phyloP scores from a whole-genome alignment of 2,888 invertebrate genomes.

The Hydriomena furcata region DNA sequence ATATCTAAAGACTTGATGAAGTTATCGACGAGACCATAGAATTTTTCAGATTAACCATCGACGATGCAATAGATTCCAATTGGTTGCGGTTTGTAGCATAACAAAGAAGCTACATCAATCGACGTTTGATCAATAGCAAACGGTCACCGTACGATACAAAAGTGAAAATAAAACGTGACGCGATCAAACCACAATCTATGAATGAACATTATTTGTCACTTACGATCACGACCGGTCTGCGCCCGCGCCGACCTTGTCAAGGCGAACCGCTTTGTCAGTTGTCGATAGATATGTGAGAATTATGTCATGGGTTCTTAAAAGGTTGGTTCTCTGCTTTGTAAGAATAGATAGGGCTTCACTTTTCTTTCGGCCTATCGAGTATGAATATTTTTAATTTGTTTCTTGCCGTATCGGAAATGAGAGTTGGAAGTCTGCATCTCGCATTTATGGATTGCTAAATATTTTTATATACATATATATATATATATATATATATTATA shows the following conservation, averaged over 20 bases:
- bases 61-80: not conserved
- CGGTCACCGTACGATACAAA: constrained; percentile 13
- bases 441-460: no score
- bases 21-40: no score
- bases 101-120: constrained; percentile 2
- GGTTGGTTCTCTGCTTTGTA: constrained; percentile 6
- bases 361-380: not conserved
- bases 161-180: constrained; percentile 24
- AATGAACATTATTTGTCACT: constrained; percentile 35
- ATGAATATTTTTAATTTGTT: no score
- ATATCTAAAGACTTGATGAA: no score
- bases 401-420: not conserved
- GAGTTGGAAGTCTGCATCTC: no score
- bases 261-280: constrained; percentile 46
- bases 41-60: no score
- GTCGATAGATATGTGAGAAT: constrained; percentile 20
- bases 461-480: no score
- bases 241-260: constrained; percentile 61
- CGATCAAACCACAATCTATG: constrained; percentile 20
- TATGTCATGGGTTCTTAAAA: constrained; percentile 29
- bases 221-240: constrained; percentile 35
- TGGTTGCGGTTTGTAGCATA: not conserved
- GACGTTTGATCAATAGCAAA: constrained; percentile 3
- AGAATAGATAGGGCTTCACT: not conserved
- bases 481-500: no score